These are phyloP conservation scores for Ammospiza nelsoni DNA, from an alignment of 2,113 vertebrate species.

Conservation along the genomic window DNA sequence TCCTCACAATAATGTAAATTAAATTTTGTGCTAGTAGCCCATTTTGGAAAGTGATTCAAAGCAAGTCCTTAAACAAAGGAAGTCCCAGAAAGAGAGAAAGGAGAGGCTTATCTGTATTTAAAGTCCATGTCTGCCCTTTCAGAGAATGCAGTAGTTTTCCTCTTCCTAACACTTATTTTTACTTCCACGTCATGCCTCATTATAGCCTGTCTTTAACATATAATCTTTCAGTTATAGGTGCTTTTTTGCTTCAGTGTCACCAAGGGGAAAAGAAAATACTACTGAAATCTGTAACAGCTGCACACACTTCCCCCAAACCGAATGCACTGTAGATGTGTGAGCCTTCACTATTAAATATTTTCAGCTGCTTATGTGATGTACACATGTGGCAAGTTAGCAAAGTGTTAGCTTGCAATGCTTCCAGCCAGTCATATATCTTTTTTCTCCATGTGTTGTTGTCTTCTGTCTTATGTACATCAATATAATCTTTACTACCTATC, in stretches of 20 bases:
- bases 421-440: slow-evolving; percentile 63
- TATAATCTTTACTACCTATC: slow-evolving; percentile 55
- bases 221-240: background rate
- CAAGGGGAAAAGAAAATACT: slow-evolving; percentile 43
- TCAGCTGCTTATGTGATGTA: slow-evolving; percentile 54
- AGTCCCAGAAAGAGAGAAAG: background rate
- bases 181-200: background rate
- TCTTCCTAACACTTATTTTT: background rate
- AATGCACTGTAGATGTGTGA: slow-evolving; percentile 19
- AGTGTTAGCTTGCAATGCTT: slow-evolving; percentile 57
- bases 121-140: background rate
- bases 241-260: slow-evolving; percentile 5
- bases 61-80: background rate
- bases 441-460: slow-evolving; percentile 53
- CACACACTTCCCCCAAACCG: background rate
- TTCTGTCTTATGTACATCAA: slow-evolving; percentile 33
- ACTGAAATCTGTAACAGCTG: slow-evolving; percentile 51
- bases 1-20: background rate
- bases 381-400: slow-evolving; percentile 59
- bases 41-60: background rate
- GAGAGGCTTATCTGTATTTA: background rate
- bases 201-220: slow-evolving; percentile 5
- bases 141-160: background rate
- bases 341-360: slow-evolving; percentile 53
- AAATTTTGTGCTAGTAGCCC: background rate